Base-by-base conservation (phyloP, 1,140 invertebrate genomes). In the Colletes gigas region DNA sequence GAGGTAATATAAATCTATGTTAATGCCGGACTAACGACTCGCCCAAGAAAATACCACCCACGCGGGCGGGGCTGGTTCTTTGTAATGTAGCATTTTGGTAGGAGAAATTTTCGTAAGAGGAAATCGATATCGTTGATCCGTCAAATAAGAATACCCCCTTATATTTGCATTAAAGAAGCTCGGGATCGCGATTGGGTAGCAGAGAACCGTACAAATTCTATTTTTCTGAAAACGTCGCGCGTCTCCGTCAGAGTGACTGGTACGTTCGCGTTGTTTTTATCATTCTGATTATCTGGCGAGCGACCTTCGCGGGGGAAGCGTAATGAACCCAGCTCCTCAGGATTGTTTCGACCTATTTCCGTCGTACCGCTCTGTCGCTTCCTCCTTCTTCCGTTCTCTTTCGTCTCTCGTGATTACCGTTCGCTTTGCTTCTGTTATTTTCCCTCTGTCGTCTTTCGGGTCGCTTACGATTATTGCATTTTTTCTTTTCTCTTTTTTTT, bases 391-490 rank as follows among this genome's bases (percentile, higher is more conserved):
- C 47, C 59, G 14, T 78, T 50, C 14, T 44, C 30, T 44, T 19
- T 44, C 69, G 63, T n/a, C 39, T 52, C 0, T 17, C 59, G 59
- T 79, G 70, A 79, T 79, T 79, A 79, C 77, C 77, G 62, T 79
- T 78, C 52, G 68, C 63, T 54, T 72, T 19, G 39, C 50, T 17
- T 9, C 41, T 65, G 77, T 73, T 79, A 73, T 66, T 62, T 55
- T 44, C 5, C 47, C 19, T 9, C 19, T 1, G 50, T 6, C 41
- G 70, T 79, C 30, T 79, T 73, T 79, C 70, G 77, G 70, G 77
- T 79, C 69, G 77, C 77, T 79, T 79, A 66, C 60, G 70, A 79
- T 79, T 79, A 79, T 79, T 79, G 77, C 77, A 79, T 79, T 70
- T 71, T 70, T 79, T 62, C 50, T 41, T 14, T 9, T 8, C 14